Base-by-base conservation (phyloP, 2,113 vertebrate species). In the Cephalopholis sonnerati region DNA sequence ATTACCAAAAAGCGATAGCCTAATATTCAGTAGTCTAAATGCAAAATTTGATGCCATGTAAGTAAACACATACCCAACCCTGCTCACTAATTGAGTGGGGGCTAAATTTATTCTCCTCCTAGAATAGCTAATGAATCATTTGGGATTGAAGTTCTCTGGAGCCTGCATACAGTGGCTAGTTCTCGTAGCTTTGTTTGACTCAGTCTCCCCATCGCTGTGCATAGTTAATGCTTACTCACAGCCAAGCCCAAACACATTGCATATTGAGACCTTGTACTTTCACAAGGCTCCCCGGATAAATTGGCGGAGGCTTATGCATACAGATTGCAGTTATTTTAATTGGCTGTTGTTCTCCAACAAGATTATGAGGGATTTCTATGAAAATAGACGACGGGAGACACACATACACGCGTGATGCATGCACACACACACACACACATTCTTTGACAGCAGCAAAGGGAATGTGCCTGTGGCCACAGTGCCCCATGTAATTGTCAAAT, bases 271-370 rank as follows among this genome's bases (percentile, higher is more conserved):
- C 57, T 32, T 53, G 71, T 63, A 39, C 64, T 74, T 71, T 81
- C 77, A 69, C 4, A 55, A 71, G 55, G 20, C 68, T 83, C 85
- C 74, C 81, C 16, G 58, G 82, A 77, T 79, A 87, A 87, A 89
- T 80, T 82, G 89, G 87, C 84, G 6, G 53, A 74, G 77, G 80
- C 81, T 84, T 83, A 62, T 79, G 82, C 82, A 83, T 85, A 85
- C 83, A 87, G 79, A 90, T 77, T 81, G 89, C 74, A 86, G 75
- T 68, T 76, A 46, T 83, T 93, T 90, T 92, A 92, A 93, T 93
- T 91, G 91, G 79, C 83, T 89, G 74, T 87, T 93, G 85, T 92
- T 91, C 90, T 53, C 24, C 87, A 29, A 82, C 59, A 83, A 74
- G 68, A 90, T 84, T 77, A 85, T 63, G 68, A 84, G 77, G 71